These are phyloP conservation scores for Engraulis encrasicolus DNA, from an alignment of 2,113 vertebrate genomes.

Conservation along the genomic window DNA sequence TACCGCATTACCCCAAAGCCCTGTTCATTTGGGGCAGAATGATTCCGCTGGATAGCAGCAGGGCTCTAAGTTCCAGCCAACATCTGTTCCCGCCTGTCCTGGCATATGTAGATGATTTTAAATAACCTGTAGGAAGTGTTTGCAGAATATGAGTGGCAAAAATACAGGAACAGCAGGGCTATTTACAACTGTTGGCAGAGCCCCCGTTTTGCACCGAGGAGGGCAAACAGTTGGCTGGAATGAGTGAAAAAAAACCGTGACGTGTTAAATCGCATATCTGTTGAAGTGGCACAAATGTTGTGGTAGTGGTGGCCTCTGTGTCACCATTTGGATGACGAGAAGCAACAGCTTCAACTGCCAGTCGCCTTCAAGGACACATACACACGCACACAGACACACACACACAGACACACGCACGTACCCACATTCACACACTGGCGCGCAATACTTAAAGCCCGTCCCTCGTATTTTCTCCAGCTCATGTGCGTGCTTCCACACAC, in stretches of 20 bases:
- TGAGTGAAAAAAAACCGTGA: not conserved
- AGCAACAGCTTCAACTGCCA: slow-evolving; percentile 17
- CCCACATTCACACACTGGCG: no score
- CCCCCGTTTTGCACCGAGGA: not conserved
- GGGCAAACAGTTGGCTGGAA: not conserved
- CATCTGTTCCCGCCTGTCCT: not conserved
- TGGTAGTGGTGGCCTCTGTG: not conserved
- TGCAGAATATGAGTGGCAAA: not conserved
- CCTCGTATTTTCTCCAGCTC: not conserved
- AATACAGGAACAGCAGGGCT: not conserved
- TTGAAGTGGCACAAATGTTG: not conserved
- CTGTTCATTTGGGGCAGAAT: not conserved
- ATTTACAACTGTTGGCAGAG: not conserved
- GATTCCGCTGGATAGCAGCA: not conserved
- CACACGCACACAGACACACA: not conserved
- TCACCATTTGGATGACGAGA: not conserved
- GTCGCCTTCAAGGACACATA: slow-evolving; percentile 12
- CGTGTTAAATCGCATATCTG: not conserved
- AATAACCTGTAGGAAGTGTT: not conserved
- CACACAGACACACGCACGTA: not conserved
- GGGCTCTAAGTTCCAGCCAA: not conserved
- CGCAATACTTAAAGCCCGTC: not conserved
- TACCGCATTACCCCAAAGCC: slow-evolving; percentile 10
- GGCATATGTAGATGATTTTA: not conserved
- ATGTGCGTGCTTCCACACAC: not conserved